These are phyloP conservation scores for Aulostomus chinensis DNA, from an alignment of 2,797 vertebrate genomes.

Conservation along the genomic window DNA sequence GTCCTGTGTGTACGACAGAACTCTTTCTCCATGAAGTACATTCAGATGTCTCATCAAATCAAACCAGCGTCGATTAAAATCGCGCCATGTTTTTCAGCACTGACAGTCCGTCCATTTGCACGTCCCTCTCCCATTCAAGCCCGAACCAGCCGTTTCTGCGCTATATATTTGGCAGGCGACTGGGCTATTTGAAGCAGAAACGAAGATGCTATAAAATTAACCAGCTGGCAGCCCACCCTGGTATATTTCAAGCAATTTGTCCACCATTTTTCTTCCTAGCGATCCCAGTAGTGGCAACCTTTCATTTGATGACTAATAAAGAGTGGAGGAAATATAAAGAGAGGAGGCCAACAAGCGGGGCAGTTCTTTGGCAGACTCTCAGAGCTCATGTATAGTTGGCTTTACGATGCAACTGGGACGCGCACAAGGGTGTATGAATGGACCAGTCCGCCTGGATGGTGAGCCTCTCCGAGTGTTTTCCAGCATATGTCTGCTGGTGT, in stretches of 20 bases:
- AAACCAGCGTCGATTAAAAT: constrained; percentile 19
- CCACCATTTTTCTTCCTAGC: constrained; percentile 7
- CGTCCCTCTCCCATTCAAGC: neutral
- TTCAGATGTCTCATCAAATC: constrained; percentile 19
- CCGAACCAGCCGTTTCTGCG: neutral
- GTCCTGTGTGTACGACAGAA: too few relatives aligned
- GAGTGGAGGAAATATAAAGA: constrained; percentile 27
- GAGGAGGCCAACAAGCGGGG: constrained; percentile 34
- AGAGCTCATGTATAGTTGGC: constrained; percentile 23
- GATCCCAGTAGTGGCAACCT: constrained; percentile 20
- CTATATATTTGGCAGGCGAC: neutral
- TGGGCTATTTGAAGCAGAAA: constrained; percentile 1
- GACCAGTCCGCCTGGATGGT: constrained; percentile 14
- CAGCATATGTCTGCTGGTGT: constrained; percentile 12
- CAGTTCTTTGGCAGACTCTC: constrained; percentile 37
- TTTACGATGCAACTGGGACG: constrained; percentile 12
- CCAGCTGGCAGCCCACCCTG: constrained; percentile 1
- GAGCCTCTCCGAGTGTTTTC: constrained; percentile 17
- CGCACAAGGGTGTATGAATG: constrained; percentile 3
- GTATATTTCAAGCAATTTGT: constrained; percentile 31
- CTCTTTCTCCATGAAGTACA: too few relatives aligned
- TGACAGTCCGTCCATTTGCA: constrained; percentile 10
- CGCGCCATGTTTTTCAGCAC: neutral
- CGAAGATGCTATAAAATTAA: constrained; percentile 12
- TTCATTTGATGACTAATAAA: constrained; percentile 53